Conservation (phyloP, 2,888 invertebrate species). For the Eudasyphora cyanicolor region DNA sequence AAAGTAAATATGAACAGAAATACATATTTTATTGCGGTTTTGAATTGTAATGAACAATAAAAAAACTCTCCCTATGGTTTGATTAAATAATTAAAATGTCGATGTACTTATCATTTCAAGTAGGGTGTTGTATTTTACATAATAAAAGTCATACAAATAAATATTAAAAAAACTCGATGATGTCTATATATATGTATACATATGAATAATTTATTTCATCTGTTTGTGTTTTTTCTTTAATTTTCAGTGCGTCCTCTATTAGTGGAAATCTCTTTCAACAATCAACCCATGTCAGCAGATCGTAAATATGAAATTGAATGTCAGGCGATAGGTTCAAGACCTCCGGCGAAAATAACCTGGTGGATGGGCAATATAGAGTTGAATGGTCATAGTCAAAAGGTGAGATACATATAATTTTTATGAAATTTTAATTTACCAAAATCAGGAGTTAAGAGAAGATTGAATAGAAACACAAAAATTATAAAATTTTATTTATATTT, state of each 20-base stretch:
- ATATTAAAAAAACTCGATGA: background rate
- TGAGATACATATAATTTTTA: conserved; percentile 66
- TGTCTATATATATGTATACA: no score
- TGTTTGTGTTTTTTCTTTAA: conserved; percentile 22
- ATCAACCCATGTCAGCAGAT: conserved; percentile 91
- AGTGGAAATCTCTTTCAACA: conserved; percentile 89
- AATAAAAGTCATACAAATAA: background rate
- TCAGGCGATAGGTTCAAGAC: conserved; percentile 90
- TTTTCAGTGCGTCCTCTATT: conserved; percentile 89
- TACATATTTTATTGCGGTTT: background rate
- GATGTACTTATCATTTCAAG: conserved; percentile 70
- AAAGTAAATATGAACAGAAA: background rate
- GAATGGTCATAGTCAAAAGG: conserved; percentile 80
- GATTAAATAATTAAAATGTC: no score
- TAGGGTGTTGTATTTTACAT: background rate
- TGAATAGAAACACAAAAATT: background rate
- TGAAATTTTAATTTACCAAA: no score
- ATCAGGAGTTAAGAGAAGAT: background rate
- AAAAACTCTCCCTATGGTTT: no score
- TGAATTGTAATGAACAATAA: conserved; percentile 66
- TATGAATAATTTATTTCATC: background rate
- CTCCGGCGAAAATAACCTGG: conserved; percentile 92
- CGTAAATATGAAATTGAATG: conserved; percentile 91
- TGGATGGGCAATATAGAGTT: conserved; percentile 88
- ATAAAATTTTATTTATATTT: conserved; percentile 8